Evolutionary conservation across 2,113 vertebrate species (phyloP).

Genomic region (Cyanocitta stelleri): DNA sequence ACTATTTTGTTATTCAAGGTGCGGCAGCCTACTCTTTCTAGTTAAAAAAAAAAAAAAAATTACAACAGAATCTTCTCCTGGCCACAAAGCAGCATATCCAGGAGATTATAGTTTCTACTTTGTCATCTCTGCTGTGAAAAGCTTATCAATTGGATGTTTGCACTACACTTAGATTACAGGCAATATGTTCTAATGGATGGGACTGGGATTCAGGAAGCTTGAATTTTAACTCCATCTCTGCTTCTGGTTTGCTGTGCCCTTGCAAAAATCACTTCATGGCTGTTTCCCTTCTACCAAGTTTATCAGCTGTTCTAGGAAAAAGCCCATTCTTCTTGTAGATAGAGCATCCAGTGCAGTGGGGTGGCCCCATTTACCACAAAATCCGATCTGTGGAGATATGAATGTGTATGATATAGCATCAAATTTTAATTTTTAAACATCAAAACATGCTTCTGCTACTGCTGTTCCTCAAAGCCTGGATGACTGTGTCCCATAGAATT

Average conservation of each 20-base stretch:
- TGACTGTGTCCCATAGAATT: neutral
- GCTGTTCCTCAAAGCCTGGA: neutral
- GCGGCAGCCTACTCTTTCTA: neutral
- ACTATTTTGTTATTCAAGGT: neutral
- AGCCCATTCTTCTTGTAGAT: neutral
- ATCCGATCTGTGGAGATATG: neutral
- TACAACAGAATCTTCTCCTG: neutral
- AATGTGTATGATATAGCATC: neutral
- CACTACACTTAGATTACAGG: neutral
- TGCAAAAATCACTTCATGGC: neutral
- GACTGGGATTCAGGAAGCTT: neutral
- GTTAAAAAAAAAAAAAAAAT: neutral
- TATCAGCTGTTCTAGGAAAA: neutral
- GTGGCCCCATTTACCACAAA: neutral
- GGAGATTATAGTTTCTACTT: constrained; percentile 27
- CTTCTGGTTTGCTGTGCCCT: neutral
- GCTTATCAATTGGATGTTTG: constrained; percentile 22
- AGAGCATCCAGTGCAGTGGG: neutral
- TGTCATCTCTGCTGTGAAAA: constrained; percentile 24
- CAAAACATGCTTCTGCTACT: neutral
- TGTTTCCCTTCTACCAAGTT: neutral
- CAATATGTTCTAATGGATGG: neutral
- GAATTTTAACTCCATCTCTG: neutral
- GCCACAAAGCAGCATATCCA: neutral
- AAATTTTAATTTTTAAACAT: neutral